A percentile compares a stretch with the other conserved stretches of the same genome.
Conservation (phyloP, 1,140 invertebrate genomes). For the Aphelinus atriplicis region DNA sequence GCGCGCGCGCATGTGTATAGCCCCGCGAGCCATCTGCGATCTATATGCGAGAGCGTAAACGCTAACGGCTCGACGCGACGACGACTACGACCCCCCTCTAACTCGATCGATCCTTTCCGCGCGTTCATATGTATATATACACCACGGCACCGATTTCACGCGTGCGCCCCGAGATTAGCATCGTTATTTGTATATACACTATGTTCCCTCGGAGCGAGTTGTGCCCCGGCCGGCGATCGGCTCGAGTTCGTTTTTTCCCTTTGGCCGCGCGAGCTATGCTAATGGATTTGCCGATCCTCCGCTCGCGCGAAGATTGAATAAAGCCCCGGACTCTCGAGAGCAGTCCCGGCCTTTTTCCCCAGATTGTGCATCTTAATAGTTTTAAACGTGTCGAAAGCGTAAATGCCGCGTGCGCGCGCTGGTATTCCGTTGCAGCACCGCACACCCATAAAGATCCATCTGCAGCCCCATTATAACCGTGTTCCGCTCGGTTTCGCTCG, state of each 20-base stretch:
- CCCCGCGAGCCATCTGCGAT: not conserved
- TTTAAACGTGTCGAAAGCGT: not conserved
- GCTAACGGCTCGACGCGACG: too few species aligned
- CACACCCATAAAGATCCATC: too few species aligned
- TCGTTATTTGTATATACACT: slow-evolving; percentile 31
- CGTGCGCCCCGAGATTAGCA: not conserved
- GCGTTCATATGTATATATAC: too few species aligned
- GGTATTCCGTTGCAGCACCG: too few species aligned
- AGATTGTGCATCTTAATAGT: slow-evolving; percentile 20
- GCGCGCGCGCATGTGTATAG: too few species aligned
- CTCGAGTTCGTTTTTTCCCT: too few species aligned
- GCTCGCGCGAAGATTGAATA: not conserved
- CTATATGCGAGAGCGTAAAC: slow-evolving; percentile 13
- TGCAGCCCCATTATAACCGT: too few species aligned
- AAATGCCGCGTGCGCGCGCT: too few species aligned
- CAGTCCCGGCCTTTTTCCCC: not conserved
- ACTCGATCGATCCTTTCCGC: slow-evolving; percentile 27
- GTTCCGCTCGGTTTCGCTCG: too few species aligned
- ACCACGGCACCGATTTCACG: not conserved
- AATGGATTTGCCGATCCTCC: not conserved
- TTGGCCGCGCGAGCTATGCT: not conserved
- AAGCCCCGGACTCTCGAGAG: too few species aligned
- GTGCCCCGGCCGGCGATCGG: not conserved
- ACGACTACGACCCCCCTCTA: not conserved
- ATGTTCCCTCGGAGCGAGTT: slow-evolving; percentile 19